A percentile compares a stretch with the other conserved stretches of the same genome.
Conservation (phyloP, 2,888 invertebrate species). For the Cephus pygmeus region DNA sequence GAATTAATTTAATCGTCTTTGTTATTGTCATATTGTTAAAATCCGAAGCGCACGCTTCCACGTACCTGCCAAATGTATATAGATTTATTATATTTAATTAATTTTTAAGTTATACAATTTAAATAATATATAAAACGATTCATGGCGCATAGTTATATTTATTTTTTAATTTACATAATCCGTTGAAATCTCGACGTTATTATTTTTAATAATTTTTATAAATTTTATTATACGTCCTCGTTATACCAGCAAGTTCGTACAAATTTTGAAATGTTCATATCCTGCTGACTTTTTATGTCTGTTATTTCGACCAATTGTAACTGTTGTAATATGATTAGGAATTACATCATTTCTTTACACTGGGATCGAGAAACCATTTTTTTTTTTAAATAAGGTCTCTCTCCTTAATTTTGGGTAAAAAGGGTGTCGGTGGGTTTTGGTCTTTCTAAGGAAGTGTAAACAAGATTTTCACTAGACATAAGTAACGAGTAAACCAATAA, state of each 20-base stretch:
- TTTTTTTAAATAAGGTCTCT: neutral
- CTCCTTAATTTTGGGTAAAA: neutral
- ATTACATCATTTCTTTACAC: neutral
- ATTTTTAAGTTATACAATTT: slow-evolving; percentile 12
- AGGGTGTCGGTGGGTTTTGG: neutral
- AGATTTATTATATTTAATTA: slow-evolving; percentile 17
- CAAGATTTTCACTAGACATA: neutral
- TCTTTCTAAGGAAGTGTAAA: neutral
- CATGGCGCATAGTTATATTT: neutral
- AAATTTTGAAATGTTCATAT: neutral
- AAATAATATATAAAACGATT: neutral
- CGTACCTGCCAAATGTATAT: slow-evolving; percentile 52
- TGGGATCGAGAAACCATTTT: neutral
- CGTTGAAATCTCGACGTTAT: neutral
- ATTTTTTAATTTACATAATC: neutral
- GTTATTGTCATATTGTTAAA: slow-evolving; percentile 15
- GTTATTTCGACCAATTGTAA: neutral
- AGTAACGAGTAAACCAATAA: neutral
- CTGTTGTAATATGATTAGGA: neutral
- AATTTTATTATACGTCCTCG: neutral
- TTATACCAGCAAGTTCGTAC: neutral
- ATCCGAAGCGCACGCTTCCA: slow-evolving; percentile 52
- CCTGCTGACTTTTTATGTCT: neutral
- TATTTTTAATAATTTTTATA: neutral
- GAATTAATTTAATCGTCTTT: neutral